A percentile compares a stretch with the other conserved stretches of the same genome.
Conservation (phyloP, 2,797 vertebrate genomes). For the Dendrocincla tyrannina region DNA sequence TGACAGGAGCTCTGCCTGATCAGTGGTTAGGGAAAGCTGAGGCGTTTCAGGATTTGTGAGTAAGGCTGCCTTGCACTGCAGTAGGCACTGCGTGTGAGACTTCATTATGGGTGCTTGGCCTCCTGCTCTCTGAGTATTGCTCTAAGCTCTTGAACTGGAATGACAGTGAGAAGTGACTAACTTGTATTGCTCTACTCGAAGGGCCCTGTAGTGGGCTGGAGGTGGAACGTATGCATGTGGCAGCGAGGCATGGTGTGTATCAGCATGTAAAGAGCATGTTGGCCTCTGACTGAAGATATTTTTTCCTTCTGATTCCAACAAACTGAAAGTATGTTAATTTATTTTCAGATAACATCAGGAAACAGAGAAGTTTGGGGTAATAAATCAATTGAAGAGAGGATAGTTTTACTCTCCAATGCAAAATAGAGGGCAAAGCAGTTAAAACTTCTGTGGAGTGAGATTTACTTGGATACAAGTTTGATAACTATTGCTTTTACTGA, state of each 20-base stretch:
- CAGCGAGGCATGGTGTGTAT: background rate
- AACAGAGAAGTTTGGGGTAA: background rate
- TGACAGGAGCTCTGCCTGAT: background rate
- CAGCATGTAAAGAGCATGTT: background rate
- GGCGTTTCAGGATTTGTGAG: background rate
- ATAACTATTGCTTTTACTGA: background rate
- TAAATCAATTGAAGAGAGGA: background rate
- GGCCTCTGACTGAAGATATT: background rate
- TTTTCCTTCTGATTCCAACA: background rate
- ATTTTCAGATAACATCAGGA: background rate
- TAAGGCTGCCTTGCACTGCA: background rate
- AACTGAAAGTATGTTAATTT: background rate
- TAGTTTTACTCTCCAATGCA: background rate
- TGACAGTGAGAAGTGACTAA: background rate
- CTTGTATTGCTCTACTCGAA: background rate
- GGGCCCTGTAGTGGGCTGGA: background rate
- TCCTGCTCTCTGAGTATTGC: background rate
- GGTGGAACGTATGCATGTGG: background rate
- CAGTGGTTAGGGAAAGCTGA: background rate
- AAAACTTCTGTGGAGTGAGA: background rate
- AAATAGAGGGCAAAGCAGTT: background rate
- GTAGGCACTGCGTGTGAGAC: background rate
- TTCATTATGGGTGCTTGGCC: background rate
- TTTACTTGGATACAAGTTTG: background rate
- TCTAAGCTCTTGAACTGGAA: background rate